Evolutionary conservation across 2,888 invertebrate species (phyloP).

Genomic region (Pegoplata infirma): DNA sequence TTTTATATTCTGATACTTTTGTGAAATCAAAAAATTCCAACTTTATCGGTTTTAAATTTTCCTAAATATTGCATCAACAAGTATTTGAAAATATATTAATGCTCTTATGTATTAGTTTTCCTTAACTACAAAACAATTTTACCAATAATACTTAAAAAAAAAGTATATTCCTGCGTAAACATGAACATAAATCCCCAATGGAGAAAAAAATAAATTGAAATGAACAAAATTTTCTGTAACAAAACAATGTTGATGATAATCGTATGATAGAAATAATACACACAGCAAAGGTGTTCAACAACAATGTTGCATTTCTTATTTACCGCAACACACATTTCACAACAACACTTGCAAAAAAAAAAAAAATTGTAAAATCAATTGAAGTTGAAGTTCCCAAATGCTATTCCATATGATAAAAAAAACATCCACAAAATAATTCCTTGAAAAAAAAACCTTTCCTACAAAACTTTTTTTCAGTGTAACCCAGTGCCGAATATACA

Average conservation of each 20-base stretch:
- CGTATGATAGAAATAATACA: constrained; percentile 47
- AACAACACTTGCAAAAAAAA: too few relatives aligned
- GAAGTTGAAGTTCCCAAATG: too few relatives aligned
- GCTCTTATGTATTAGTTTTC: constrained; percentile 21
- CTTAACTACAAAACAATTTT: constrained; percentile 17
- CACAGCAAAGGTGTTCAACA: constrained; percentile 20
- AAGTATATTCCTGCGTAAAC: constrained; percentile 7
- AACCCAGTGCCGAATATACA: too few relatives aligned
- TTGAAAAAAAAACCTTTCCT: too few relatives aligned
- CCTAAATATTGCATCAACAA: constrained; percentile 42
- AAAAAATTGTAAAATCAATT: too few relatives aligned
- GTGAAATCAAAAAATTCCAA: too few relatives aligned
- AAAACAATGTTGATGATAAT: constrained; percentile 36
- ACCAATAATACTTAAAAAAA: neutral
- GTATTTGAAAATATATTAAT: too few relatives aligned
- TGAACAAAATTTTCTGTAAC: constrained; percentile 2
- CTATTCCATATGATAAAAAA: too few relatives aligned
- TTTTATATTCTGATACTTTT: too few relatives aligned
- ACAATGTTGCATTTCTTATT: constrained; percentile 22
- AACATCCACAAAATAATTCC: too few relatives aligned
- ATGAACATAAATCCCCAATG: constrained; percentile 32
- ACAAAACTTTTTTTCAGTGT: too few relatives aligned
- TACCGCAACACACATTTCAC: constrained; percentile 16
- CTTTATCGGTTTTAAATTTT: constrained; percentile 17
- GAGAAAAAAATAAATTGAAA: neutral